These are phyloP conservation scores for Yponomeuta malinellus DNA, from an alignment of 2,888 invertebrate species.

Conservation along the genomic window DNA sequence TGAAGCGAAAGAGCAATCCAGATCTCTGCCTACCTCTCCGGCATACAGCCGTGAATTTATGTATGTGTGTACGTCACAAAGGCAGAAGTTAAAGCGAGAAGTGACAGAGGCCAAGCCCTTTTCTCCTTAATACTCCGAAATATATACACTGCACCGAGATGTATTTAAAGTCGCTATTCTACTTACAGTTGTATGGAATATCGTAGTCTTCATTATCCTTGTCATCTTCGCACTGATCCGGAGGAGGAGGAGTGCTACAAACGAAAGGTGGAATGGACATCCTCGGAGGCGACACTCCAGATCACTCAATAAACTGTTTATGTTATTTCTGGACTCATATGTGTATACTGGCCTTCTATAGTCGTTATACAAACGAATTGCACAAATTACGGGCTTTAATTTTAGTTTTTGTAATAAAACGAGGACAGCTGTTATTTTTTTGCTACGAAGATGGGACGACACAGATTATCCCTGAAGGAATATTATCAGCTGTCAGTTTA, in stretches of 20 bases:
- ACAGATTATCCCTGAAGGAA: background rate
- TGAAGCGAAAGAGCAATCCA: too few relatives aligned
- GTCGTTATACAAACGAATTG: conserved; percentile 26
- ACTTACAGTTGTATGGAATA: conserved; percentile 63
- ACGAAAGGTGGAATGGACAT: conserved; percentile 81
- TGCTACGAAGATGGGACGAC: conserved; percentile 34
- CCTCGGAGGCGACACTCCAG: conserved; percentile 28
- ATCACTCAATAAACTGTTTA: conserved; percentile 20
- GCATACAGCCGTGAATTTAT: too few relatives aligned
- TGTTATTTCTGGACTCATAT: conserved; percentile 3
- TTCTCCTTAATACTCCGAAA: background rate
- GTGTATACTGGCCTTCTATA: conserved; percentile 15
- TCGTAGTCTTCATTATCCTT: conserved; percentile 73
- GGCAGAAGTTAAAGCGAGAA: background rate
- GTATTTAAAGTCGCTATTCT: background rate
- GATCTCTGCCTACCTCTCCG: too few relatives aligned
- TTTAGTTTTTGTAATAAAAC: conserved; percentile 22
- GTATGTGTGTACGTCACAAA: too few relatives aligned
- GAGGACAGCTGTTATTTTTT: conserved; percentile 63
- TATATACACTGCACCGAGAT: background rate
- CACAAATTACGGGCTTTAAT: background rate
- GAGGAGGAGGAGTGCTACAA: conserved; percentile 80
- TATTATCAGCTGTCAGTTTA: conserved; percentile 24
- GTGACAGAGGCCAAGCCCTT: background rate
- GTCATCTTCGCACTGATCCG: conserved; percentile 79